Base-by-base conservation (phyloP, 2,888 invertebrate genomes). In the Lamproptera curius region DNA sequence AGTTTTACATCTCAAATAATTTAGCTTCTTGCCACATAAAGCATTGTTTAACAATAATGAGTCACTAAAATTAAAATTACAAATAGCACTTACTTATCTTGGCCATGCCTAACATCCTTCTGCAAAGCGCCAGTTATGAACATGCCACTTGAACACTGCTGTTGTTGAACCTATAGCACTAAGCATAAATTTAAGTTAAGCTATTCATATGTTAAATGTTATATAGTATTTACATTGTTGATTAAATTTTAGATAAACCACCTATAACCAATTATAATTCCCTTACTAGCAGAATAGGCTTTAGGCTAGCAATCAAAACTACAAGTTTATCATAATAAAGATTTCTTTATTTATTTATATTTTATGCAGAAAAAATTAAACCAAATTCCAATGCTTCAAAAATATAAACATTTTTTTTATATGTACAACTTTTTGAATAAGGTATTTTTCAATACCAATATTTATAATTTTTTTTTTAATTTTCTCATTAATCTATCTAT, bases 31-130 rank as follows among this genome's bases (percentile, higher is more conserved):
- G n/a, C n/a, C n/a, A n/a, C n/a, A n/a, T n/a, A n/a, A n/a, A n/a
- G n/a, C n/a, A n/a, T n/a, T n/a, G n/a, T n/a, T n/a, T n/a, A n/a
- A n/a, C n/a, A n/a, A n/a, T n/a, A n/a, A n/a, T n/a, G n/a, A n/a
- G n/a, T n/a, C n/a, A n/a, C n/a, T n/a, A n/a, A n/a, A n/a, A n/a
- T n/a, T n/a, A n/a, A n/a, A n/a, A n/a, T n/a, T n/a, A n/a, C n/a
- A n/a, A n/a, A n/a, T n/a, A n/a, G n/a, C n/a, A 48, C 48, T 42
- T 34, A 48, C 48, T 48, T 2, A 31, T 34, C 33, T 23, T 33
- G 10, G 23, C 16, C 48, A 48, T 42, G n/a, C 17, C 42, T 26
- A 4, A 5, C 13, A 14, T 13, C 10, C 28, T 20, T 14, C 10
- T 13, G 13, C 13, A 34, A 16, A 9, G 16, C 26, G 8, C 14